Evolutionary conservation across 1,140 invertebrate genomes (phyloP), one percentile per base, ranked within the genome.

Genomic region (Octopus bimaculoides): DNA sequence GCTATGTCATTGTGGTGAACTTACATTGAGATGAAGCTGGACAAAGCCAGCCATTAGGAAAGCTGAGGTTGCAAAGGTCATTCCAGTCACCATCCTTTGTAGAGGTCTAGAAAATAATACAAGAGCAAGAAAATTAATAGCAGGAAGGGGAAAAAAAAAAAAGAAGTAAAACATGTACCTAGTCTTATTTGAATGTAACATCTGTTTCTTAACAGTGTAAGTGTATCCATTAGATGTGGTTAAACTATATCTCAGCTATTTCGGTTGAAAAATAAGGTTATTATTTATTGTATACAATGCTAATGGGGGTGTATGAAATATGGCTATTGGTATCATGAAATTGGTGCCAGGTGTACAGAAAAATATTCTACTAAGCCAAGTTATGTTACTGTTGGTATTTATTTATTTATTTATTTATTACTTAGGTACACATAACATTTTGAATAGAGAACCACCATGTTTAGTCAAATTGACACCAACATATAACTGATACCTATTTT

Each of bases 41-140:
- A 98, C 92, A 55, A 96, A 85, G 41, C 93, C 97, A 20, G 97
- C 96, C 56, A 97, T 91, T n/a, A 95, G 87, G 88, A 99, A 99
- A 1, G 97, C 93, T 5, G 93, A 54, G 7, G 93, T 94, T 10
- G 95, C 95, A 5, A 99, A 89, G 17, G 97, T 83, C 78, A 97
- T 96, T 53, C 98, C 97, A 76, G 92, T 90, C 0, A 92, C 92
- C 82, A 98, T 93, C 87, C 95, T 93, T 82, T 95, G 93, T 52
- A 97, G 87, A 0, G 95, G 95, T 61, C 90, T 92, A 79, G 85
- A 87, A 84, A 61, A 78, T 53, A 81, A 4, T 41, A 76, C 26
- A 76, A 41, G 10, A 41, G 5, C 4, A 76, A 41, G 52, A 17
- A 26, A 76, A 52, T 17, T 52, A 76, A 76, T n/a, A 66, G 3